Evolutionary conservation across 2,797 vertebrate genomes (phyloP).

Genomic region (Thunnus albacares): DNA sequence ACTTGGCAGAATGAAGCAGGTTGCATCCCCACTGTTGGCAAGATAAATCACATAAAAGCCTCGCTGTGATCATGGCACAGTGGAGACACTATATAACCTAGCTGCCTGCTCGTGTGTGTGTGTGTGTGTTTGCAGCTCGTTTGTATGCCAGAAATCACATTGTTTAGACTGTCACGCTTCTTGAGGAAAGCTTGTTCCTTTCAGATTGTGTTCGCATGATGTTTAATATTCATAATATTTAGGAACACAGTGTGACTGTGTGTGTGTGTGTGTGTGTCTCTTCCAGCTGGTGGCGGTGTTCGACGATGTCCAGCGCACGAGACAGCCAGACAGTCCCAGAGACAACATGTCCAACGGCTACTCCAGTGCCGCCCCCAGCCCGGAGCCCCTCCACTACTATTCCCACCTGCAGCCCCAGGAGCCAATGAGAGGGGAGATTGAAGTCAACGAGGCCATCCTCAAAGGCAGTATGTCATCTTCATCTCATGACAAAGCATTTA

Average conservation of each 20-base stretch:
- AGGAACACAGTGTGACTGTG: neutral
- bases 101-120: slow-evolving; percentile 1
- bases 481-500: neutral
- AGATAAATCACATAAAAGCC: slow-evolving; percentile 59
- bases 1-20: slow-evolving; percentile 51
- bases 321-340: slow-evolving; percentile 75
- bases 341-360: slow-evolving; percentile 75
- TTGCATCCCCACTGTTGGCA: slow-evolving; percentile 48
- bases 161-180: slow-evolving; percentile 26
- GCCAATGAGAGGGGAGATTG: slow-evolving; percentile 88
- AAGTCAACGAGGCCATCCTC: slow-evolving; percentile 92
- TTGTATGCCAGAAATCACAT: slow-evolving; percentile 22
- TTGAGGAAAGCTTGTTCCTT: slow-evolving; percentile 14
- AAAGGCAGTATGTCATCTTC: slow-evolving; percentile 89
- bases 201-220: neutral
- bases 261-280: slow-evolving; percentile 42
- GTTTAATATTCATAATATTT: neutral
- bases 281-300: slow-evolving; percentile 92
- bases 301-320: slow-evolving; percentile 82
- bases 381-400: slow-evolving; percentile 86
- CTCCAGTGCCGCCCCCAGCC: slow-evolving; percentile 83
- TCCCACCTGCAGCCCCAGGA: slow-evolving; percentile 87
- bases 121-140: slow-evolving; percentile 20
- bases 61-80: slow-evolving; percentile 46
- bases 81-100: slow-evolving; percentile 42